Evolutionary conservation across 2,888 invertebrate genomes (phyloP), one percentile per base, ranked within the genome.

Genomic region (Eupeodes latifasciatus): DNA sequence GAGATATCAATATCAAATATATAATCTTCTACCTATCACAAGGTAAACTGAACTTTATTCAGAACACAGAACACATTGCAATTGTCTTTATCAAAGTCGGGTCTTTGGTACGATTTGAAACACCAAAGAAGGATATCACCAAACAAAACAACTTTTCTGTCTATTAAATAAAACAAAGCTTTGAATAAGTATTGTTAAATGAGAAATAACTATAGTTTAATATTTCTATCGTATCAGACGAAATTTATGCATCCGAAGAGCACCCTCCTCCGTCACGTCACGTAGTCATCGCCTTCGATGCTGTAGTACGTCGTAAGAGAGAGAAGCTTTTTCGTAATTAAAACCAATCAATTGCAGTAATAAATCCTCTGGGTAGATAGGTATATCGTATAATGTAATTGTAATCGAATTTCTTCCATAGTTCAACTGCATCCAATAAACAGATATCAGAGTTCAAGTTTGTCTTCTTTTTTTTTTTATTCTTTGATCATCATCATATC

Each of bases 331-430:
- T 87, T 84, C 66, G 80, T 84, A 87, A 87, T 87, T 80, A 75
- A 87, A 84, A 84, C 76, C 87, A 87, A 87, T 87, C 84, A 75
- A 44, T 84, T 77, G 80, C 76, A 87, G 78, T 79, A 84, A 87
- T 80, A 80, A 87, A 76, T 84, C 72, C 44, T 64, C 71, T 75
- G 69, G 16, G 11, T 53, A 64, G 62, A 44, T 62, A 34, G 0
- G 34, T 14, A 67, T 27, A 27, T 27, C 27, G 34, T 61, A 71
- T 76, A 69, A 10, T 27, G n/a, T 49, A 51, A 44, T 40, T 11
- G 14, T 76, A 75, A 79, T 83, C 75, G 44, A 49, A 74, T 82
- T 78, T 36, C 27, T 40, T 19, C 51, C 27, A 27, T 14, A 49
- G 55, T 44, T 66, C 27, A 66, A 57, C 57, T 47, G 71, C 71